Evolutionary conservation across 2,888 invertebrate species (phyloP), one percentile per base, ranked within the genome.

Genomic region (Tridacna gigas): DNA sequence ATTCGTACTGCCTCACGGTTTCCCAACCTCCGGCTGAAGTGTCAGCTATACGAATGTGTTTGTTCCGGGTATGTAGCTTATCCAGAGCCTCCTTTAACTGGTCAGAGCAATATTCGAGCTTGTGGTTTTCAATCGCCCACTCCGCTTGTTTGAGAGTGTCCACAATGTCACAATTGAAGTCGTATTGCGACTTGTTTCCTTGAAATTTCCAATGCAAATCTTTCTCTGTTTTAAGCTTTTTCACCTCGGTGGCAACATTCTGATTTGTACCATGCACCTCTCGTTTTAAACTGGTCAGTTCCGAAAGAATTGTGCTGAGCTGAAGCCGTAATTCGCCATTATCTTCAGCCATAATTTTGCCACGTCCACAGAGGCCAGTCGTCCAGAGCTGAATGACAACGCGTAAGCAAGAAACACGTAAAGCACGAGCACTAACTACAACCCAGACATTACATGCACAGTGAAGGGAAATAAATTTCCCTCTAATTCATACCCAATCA

Each of bases 11-110:
- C 7, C 69, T 51, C 0, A 82, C 86, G 0, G 86, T 86, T 13
- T 88, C 82, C 87, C 80, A 86, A 13, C 86, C 83, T 0, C 80
- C 80, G 9, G 82, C 79, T 0, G 82, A 84, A 0, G 82, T 77
- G 26, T 88, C 73, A 47, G 73, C 73, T 12, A 73, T 51, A 25
- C 73, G 48, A 26, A 73, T 73, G n/a, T n/a, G n/a, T n/a, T n/a
- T n/a, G n/a, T n/a, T n/a, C n/a, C n/a, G n/a, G n/a, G n/a, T n/a
- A n/a, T 51, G 48, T 0, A 86, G 7, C 60, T 79, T 86, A 1
- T 84, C 86, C 20, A 20, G 1, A 7, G 22, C 20, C 11, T 80
- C 80, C 2, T 20, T 22, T 28, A 84, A 28, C 47, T 74, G 15
- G 13, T 82, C 85, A 3, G 26, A 13, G 7, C 63, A 69, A 65